A percentile compares a stretch with the other conserved stretches of the same genome.
Conservation (phyloP, 2,888 invertebrate genomes). For the Eupsilia transversa region DNA sequence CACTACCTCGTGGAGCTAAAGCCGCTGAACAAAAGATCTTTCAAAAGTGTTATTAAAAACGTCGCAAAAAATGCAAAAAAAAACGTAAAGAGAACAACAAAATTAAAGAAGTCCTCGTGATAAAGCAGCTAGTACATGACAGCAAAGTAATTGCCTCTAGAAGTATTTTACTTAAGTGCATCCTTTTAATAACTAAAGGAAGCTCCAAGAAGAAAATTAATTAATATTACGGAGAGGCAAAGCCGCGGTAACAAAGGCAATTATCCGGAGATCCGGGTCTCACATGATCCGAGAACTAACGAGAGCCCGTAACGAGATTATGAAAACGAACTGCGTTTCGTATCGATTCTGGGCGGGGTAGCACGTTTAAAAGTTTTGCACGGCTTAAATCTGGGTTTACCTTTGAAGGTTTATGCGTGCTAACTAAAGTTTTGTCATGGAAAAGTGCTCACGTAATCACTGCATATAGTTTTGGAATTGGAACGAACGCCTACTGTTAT, state of each 20-base stretch:
- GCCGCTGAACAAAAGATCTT: background rate
- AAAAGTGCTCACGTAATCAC: background rate
- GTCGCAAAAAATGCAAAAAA: slow-evolving; percentile 11
- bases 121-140: slow-evolving; percentile 26
- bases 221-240: slow-evolving; percentile 53
- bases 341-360: slow-evolving; percentile 23
- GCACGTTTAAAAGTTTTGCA: slow-evolving; percentile 8
- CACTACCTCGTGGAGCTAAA: background rate
- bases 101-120: slow-evolving; percentile 21
- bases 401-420: slow-evolving; percentile 7
- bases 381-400: background rate
- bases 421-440: background rate
- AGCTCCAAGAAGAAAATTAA: slow-evolving; percentile 57
- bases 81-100: background rate
- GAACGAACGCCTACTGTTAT: too few relatives aligned
- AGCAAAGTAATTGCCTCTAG: slow-evolving; percentile 47
- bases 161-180: slow-evolving; percentile 58
- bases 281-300: slow-evolving; percentile 64
- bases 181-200: slow-evolving; percentile 56
- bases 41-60: background rate
- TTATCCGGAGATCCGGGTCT: slow-evolving; percentile 54
- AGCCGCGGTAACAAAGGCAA: slow-evolving; percentile 64
- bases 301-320: slow-evolving; percentile 66
- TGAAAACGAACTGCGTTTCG: slow-evolving; percentile 55
- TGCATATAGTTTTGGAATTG: background rate